phyloP scores from a whole-genome alignment of 2,888 invertebrate species.

The Lasius platythorax region DNA sequence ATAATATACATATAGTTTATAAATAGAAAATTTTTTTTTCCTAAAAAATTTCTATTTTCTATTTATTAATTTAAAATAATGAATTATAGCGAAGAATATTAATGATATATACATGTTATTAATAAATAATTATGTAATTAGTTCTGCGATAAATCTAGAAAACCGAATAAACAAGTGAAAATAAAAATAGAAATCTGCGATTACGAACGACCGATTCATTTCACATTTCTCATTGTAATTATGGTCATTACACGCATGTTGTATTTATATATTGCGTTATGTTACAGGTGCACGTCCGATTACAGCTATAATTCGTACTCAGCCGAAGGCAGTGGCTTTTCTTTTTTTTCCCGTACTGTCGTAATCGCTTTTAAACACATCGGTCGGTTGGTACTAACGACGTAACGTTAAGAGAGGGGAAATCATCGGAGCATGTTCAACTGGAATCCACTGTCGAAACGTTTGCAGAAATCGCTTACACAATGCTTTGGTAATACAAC shows the following conservation, averaged over 20 bases:
- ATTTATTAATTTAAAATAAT: background rate
- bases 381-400: constrained; percentile 22
- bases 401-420: constrained; percentile 35
- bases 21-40: background rate
- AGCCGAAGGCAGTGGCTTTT: background rate
- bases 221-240: constrained; percentile 8
- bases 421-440: constrained; percentile 49
- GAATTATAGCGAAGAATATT: background rate
- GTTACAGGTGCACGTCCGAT: constrained; percentile 16
- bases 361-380: constrained; percentile 36
- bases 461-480: constrained; percentile 46
- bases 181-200: background rate
- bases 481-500: constrained; percentile 50
- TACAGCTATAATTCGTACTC: constrained; percentile 30
- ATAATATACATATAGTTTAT: background rate
- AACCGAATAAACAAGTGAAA: background rate
- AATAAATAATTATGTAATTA: constrained; percentile 14
- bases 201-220: constrained; percentile 8
- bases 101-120: background rate
- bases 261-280: background rate
- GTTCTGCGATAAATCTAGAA: background rate
- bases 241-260: constrained; percentile 25
- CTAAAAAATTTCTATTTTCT: background rate
- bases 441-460: constrained; percentile 49
- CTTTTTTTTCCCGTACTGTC: constrained; percentile 24